Conservation (phyloP, 1,140 invertebrate species). For the Oreohelix idahoensis region DNA sequence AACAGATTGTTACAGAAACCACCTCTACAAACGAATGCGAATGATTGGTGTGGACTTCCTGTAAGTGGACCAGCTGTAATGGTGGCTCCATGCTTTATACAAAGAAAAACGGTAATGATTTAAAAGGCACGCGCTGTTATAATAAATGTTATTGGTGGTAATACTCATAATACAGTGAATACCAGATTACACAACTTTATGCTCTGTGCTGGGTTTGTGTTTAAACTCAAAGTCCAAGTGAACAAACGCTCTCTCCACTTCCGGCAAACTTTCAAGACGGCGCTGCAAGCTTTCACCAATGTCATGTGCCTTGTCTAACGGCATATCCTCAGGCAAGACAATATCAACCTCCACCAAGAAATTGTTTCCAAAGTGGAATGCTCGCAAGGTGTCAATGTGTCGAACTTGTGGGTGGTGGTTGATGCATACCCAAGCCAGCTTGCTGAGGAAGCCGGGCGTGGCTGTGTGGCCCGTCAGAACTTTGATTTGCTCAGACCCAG, state of each 20-base stretch:
- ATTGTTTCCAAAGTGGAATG: conserved; percentile 74
- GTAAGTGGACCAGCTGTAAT: no score
- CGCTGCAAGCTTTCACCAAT: conserved; percentile 73
- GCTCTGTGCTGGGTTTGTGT: conserved; percentile 65
- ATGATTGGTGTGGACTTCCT: no score
- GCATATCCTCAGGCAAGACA: conserved; percentile 71
- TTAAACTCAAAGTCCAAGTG: conserved; percentile 74
- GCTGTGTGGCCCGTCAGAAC: conserved; percentile 70
- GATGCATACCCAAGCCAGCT: conserved; percentile 68
- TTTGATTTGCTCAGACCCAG: conserved; percentile 66
- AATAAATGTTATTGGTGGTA: no score
- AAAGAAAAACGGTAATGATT: no score
- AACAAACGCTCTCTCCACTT: conserved; percentile 75
- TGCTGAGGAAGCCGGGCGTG: conserved; percentile 66
- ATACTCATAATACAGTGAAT: background rate
- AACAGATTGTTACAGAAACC: no score
- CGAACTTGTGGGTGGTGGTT: conserved; percentile 71
- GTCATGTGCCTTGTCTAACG: conserved; percentile 71
- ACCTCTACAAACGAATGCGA: no score
- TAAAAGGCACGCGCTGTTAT: no score
- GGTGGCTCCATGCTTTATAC: no score
- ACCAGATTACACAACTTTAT: conserved; percentile 60
- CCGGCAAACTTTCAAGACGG: conserved; percentile 71
- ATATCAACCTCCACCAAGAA: conserved; percentile 73
- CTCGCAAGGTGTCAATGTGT: conserved; percentile 74